Evolutionary conservation across 2,797 vertebrate genomes (phyloP).

Genomic region (Smutsia gigantea): DNA sequence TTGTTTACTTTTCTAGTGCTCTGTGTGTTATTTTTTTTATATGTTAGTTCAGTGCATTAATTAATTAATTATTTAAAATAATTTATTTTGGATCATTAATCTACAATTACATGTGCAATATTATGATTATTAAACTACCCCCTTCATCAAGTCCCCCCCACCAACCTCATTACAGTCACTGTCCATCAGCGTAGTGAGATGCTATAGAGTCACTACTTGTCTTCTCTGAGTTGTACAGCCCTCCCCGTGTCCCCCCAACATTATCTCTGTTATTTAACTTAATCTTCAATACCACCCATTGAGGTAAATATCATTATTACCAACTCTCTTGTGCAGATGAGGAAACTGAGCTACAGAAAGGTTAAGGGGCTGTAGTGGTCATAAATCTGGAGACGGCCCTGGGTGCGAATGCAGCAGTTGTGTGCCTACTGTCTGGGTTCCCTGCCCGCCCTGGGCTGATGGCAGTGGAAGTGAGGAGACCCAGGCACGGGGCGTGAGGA

Average conservation of each 20-base stretch:
- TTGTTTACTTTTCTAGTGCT: neutral
- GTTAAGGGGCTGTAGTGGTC: neutral
- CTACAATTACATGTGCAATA: too few species aligned
- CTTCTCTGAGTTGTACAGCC: too few species aligned
- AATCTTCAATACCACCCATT: neutral
- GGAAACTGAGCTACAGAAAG: neutral
- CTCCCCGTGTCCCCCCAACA: too few species aligned
- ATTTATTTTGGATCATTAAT: too few species aligned
- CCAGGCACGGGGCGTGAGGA: neutral
- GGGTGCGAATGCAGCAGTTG: accelerated
- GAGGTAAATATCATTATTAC: neutral
- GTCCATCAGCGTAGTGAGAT: too few species aligned
- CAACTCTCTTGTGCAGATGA: neutral
- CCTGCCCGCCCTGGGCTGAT: accelerated
- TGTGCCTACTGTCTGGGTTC: accelerated
- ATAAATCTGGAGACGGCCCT: neutral
- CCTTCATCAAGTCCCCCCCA: too few species aligned
- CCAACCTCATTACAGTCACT: too few species aligned
- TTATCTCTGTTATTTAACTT: neutral
- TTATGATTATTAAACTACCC: too few species aligned
- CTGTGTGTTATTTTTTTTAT: neutral
- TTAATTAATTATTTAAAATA: too few species aligned
- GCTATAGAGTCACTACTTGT: too few species aligned
- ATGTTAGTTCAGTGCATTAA: too few species aligned
- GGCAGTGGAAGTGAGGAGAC: neutral